A percentile compares a stretch with the other conserved stretches of the same genome.
These are phyloP conservation scores for Drosophila prolongata DNA, from an alignment of 2,888 invertebrate genomes.

Conservation along the genomic window DNA sequence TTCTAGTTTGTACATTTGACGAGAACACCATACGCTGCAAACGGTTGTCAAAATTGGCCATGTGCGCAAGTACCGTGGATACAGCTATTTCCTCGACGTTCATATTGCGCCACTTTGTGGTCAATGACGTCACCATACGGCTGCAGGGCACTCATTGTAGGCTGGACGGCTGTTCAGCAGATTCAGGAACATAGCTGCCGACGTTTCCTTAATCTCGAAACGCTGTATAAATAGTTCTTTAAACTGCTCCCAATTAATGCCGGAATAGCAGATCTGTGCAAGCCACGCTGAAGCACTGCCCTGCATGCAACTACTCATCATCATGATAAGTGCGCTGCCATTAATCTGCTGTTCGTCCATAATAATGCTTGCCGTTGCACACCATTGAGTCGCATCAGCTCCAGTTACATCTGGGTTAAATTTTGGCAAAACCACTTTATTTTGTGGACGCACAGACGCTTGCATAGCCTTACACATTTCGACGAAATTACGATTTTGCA, in stretches of 20 bases:
- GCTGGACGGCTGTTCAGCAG: too few relatives aligned
- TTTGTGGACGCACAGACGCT: conserved; percentile 16
- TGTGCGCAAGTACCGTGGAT: background rate
- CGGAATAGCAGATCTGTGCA: conserved; percentile 20
- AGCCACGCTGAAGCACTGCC: conserved; percentile 19
- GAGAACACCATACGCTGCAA: conserved; percentile 2
- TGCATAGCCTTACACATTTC: conserved; percentile 11
- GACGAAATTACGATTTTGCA: conserved; percentile 2
- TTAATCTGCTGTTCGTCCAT: conserved; percentile 18
- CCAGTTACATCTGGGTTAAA: conserved; percentile 13
- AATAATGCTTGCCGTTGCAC: conserved; percentile 11
- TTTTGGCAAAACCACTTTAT: conserved; percentile 10
- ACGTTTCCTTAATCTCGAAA: conserved; percentile 18
- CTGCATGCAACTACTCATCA: conserved; percentile 22
- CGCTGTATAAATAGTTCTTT: conserved; percentile 11
- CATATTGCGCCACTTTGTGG: background rate
- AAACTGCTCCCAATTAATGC: conserved; percentile 21
- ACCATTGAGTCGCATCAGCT: conserved; percentile 18
- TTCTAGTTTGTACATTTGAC: conserved; percentile 2
- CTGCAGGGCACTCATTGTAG: background rate
- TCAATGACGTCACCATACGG: background rate
- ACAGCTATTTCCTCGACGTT: background rate
- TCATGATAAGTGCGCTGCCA: conserved; percentile 22
- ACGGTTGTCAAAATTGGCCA: conserved; percentile 2
- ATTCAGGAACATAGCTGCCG: background rate